These are phyloP conservation scores for Rhinolophus ferrumequinum DNA, from an alignment of 2,113 vertebrate species.

Conservation along the genomic window DNA sequence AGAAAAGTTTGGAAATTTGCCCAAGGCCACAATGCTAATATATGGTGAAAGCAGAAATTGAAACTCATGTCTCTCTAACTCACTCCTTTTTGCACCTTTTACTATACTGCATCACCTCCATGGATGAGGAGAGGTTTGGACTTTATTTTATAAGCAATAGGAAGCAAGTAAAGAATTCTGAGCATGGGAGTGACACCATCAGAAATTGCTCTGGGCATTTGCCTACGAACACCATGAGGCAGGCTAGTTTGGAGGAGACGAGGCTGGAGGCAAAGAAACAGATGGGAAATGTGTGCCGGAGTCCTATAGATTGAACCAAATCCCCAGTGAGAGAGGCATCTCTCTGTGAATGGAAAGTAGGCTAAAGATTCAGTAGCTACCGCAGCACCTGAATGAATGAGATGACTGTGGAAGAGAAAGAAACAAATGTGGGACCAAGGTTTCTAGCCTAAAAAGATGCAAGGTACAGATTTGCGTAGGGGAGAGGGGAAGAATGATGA, in stretches of 20 bases:
- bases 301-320: background rate
- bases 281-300: background rate
- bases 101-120: fast-evolving
- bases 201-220: background rate
- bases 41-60: background rate
- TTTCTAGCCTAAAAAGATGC: background rate
- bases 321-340: background rate
- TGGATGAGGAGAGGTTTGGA: background rate
- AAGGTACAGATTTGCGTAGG: background rate
- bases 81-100: background rate
- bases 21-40: background rate
- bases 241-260: background rate
- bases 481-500: background rate
- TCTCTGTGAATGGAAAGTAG: conserved; percentile 33
- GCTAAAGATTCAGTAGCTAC: background rate
- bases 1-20: background rate
- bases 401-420: background rate
- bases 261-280: background rate
- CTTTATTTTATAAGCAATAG: background rate
- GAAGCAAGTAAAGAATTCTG: background rate
- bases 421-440: background rate
- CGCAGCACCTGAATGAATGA: background rate
- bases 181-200: background rate
- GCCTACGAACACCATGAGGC: background rate
- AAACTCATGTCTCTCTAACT: background rate